Evolutionary conservation across 2,113 vertebrate species (phyloP), one percentile per base, ranked within the genome.

Genomic region (Hippocampus zosterae): DNA sequence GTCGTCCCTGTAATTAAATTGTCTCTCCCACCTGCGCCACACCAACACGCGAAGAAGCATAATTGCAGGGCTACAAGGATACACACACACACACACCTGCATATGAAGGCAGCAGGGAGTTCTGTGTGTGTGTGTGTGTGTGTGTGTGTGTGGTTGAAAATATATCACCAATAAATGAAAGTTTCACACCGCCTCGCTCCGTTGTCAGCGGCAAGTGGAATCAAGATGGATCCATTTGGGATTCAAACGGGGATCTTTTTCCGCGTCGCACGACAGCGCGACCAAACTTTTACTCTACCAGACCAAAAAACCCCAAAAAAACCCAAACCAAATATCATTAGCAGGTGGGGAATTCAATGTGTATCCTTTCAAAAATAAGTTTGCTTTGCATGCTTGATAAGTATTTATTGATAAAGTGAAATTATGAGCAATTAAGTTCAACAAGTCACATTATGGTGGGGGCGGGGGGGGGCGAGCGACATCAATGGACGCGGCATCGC

Each of bases 1-100:
- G 33, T 37, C 33, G 16, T 37, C 33, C 61, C 61, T 65, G n/a
- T 65, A 65, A 65, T 46, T 44, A 65, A 65, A 65, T 65, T 46
- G 21, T 42, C 62, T 44, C 62, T 18, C 41, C 62, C 62, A 44
- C 62, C 41, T 65, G 41, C 59, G 19, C 59, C 33, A 3, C 59
- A 37, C 7, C n/a, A 46, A 44, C 62, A 44, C 61, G 18, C n/a
- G 3, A 5, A 21, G 41, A 37, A 23, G 21, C n/a, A 44, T 44
- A 64, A 64, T 64, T 46, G 44, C n/a, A 44, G 21, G 11, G 21
- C 33, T 19, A 16, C 8, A 11, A n/a, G n/a, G n/a, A n/a, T n/a
- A 55, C 23, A 12, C 55, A 56, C 55, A 3, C 5, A 27, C 55
- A 12, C 55, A 13, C 55, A 57, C 18, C 56, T 59, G 27, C 25